phyloP scores from a whole-genome alignment of 2,113 vertebrate species.

The Hassar affinis region DNA sequence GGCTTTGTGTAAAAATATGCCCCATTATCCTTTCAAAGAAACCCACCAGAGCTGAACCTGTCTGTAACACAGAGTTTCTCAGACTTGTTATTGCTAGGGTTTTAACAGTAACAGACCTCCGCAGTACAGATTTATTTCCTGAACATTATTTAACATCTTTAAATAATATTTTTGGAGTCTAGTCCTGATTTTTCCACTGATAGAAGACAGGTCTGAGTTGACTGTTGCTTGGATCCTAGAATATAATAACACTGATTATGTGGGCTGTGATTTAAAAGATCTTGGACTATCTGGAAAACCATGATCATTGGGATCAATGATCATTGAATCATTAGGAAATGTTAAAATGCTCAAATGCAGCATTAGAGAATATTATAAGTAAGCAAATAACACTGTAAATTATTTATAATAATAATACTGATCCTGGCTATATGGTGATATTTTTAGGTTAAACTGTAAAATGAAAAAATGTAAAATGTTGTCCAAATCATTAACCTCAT shows the following conservation, averaged over 20 bases:
- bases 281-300: too few relatives aligned
- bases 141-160: neutral
- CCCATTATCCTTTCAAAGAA: neutral
- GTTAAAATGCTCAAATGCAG: neutral
- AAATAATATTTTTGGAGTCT: neutral
- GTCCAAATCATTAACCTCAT: too few relatives aligned
- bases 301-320: too few relatives aligned
- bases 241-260: neutral
- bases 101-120: neutral
- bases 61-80: neutral
- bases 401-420: too few relatives aligned
- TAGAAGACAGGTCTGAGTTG: neutral
- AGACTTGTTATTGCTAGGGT: neutral
- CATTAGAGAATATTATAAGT: neutral
- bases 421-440: neutral
- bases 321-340: neutral
- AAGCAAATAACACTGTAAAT: neutral
- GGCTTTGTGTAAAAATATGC: neutral
- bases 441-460: neutral
- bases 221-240: neutral
- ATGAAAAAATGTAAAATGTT: too few relatives aligned
- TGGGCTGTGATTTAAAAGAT: neutral
- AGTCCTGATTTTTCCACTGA: neutral
- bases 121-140: neutral
- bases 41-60: neutral